Base-by-base conservation (phyloP, 1,140 invertebrate genomes). In the Halesus radiatus region DNA sequence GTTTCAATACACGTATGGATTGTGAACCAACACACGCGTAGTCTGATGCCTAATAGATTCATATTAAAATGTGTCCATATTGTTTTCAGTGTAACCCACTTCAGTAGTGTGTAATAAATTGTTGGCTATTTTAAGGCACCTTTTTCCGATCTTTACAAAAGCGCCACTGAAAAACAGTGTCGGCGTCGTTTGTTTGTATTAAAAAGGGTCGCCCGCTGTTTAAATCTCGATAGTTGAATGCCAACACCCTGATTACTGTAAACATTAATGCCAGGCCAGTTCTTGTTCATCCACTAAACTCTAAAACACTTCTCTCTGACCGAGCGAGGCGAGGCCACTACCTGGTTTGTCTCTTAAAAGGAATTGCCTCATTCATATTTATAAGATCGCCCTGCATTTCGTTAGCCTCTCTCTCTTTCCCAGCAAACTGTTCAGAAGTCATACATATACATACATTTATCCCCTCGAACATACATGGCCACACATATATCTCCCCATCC, bases 311-410 rank as follows among this genome's bases (percentile, higher is more conserved):
- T 15, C 52, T 3, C 15, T 32, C 70, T 32, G n/a, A n/a, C 45
- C 45, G 52, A 8, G 16, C 56, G 5, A 18, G 5, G 16, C 56
- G 5, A 18, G 18, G 16, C 76, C 84, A 66, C 70, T 81, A 84
- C 84, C 85, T 86, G 87, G 88, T 88, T 85, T 88, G 87, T 87
- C 85, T 68, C 80, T 83, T 82, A 88, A 88, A 89, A 88, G 88
- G 88, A 86, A 89, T 89, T 88, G 86, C 84, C 87, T 88, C 78
- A 81, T 88, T 85, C 88, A 87, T 89, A 89, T 89, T 88, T 88
- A 89, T 89, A 86, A 88, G 86, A 86, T 82, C 20, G 79, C 73
- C 78, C 81, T 75, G 81, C 81, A 82, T 82, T 79, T 78, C 78
- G 78, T 82, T 82, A 82, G 37, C 60, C 53, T 76, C 68, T 54